phyloP scores from a whole-genome alignment of 2,888 invertebrate genomes.

The Rugalucina vietnamica region DNA sequence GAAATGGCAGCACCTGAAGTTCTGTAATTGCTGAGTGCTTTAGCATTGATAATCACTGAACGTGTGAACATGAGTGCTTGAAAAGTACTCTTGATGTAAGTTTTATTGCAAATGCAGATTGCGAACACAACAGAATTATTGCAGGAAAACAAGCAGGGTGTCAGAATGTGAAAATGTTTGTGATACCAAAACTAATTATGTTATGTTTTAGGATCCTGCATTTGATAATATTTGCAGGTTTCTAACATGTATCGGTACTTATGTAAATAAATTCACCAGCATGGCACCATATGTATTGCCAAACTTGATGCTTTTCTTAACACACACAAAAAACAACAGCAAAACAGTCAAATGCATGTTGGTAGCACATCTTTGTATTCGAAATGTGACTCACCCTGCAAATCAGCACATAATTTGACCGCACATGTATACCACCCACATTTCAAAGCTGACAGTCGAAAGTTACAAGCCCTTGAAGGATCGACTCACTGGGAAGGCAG shows the following conservation, averaged over 20 bases:
- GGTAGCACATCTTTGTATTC: no score
- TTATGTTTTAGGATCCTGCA: not conserved
- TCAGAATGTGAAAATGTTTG: not conserved
- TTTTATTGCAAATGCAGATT: constrained; percentile 5
- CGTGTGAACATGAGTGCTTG: not conserved
- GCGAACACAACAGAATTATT: not conserved
- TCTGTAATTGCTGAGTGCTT: constrained; percentile 1
- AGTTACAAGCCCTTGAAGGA: no score
- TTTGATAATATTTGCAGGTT: not conserved
- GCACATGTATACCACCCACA: no score
- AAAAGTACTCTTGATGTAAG: not conserved
- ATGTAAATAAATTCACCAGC: no score
- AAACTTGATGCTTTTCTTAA: no score
- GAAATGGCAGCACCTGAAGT: not conserved
- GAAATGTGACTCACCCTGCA: no score
- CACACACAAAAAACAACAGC: no score
- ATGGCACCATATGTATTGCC: no score
- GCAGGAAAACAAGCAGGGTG: constrained; percentile 1
- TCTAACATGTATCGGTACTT: not conserved
- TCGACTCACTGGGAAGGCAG: no score
- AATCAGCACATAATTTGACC: no score
- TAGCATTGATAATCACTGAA: not conserved
- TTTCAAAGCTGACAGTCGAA: no score
- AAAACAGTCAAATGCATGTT: no score
- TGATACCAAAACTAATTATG: not conserved